phyloP scores from a whole-genome alignment of 2,888 invertebrate species.

The Mechanitis messenoides region DNA sequence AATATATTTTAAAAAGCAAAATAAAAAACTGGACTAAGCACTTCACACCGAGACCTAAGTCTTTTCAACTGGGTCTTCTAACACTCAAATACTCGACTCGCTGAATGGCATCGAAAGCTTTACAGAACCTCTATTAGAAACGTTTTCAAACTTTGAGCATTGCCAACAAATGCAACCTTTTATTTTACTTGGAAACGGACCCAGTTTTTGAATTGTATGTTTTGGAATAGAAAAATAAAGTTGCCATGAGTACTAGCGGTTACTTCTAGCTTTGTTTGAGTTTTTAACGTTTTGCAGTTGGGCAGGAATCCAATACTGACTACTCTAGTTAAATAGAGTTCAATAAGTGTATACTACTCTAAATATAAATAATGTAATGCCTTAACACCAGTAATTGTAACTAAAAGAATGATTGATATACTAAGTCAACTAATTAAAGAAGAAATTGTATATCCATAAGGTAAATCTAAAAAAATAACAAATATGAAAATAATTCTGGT shows the following conservation, averaged over 20 bases:
- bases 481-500: too few species aligned
- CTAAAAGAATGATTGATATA: too few species aligned
- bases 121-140: conserved; percentile 6
- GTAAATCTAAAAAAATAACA: too few species aligned
- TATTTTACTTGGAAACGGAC: not conserved
- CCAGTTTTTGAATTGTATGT: conserved; percentile 4
- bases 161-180: conserved; percentile 5
- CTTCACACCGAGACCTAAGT: not conserved
- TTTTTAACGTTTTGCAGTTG: not conserved
- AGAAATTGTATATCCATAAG: too few species aligned
- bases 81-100: conserved; percentile 1
- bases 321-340: not conserved
- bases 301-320: not conserved
- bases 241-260: conserved; percentile 1
- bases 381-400: too few species aligned
- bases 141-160: conserved; percentile 5
- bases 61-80: not conserved
- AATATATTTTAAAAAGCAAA: not conserved
- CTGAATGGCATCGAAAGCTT: conserved; percentile 6
- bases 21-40: not conserved
- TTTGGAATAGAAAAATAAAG: conserved; percentile 2
- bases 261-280: not conserved
- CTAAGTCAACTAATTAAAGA: too few species aligned
- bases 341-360: too few species aligned
- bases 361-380: too few species aligned